A percentile compares a stretch with the other conserved stretches of the same genome.
phyloP scores from a whole-genome alignment of 2,888 invertebrate genomes.

The Agriopis aurantiaria region DNA sequence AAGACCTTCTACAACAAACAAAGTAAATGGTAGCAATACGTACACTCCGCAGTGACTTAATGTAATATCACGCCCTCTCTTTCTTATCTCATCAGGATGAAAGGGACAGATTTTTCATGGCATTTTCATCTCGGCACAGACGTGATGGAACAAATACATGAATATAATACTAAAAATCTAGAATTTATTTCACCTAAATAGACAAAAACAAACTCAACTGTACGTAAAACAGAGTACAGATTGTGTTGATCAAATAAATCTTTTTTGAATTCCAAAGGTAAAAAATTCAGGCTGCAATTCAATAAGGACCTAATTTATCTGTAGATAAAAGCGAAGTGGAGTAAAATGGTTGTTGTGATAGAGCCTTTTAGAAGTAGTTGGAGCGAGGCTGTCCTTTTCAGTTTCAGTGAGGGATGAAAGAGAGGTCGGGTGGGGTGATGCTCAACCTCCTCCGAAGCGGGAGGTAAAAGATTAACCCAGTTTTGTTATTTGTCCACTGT shows the following conservation, averaged over 20 bases:
- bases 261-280: conserved; percentile 82
- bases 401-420: conserved; percentile 67
- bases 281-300: conserved; percentile 63
- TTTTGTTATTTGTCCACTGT: conserved; percentile 87
- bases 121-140: conserved; percentile 82
- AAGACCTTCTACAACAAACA: conserved; percentile 68
- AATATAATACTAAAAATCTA: conserved; percentile 82
- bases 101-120: conserved; percentile 77
- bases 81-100: conserved; percentile 66
- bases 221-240: conserved; percentile 67
- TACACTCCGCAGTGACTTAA: conserved; percentile 75
- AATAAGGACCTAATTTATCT: conserved; percentile 59
- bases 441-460: conserved; percentile 76
- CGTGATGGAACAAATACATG: conserved; percentile 84
- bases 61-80: conserved; percentile 71
- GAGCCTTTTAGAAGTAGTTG: conserved; percentile 62
- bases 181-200: conserved; percentile 59
- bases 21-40: conserved; percentile 74
- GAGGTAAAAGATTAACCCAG: conserved; percentile 86
- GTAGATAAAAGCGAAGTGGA: conserved; percentile 54
- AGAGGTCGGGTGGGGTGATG: conserved; percentile 72
- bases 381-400: conserved; percentile 69
- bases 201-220: conserved; percentile 69
- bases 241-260: conserved; percentile 69
- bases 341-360: conserved; percentile 50